Conservation (phyloP, 2,113 vertebrate species). For the Phycodurus eques region DNA sequence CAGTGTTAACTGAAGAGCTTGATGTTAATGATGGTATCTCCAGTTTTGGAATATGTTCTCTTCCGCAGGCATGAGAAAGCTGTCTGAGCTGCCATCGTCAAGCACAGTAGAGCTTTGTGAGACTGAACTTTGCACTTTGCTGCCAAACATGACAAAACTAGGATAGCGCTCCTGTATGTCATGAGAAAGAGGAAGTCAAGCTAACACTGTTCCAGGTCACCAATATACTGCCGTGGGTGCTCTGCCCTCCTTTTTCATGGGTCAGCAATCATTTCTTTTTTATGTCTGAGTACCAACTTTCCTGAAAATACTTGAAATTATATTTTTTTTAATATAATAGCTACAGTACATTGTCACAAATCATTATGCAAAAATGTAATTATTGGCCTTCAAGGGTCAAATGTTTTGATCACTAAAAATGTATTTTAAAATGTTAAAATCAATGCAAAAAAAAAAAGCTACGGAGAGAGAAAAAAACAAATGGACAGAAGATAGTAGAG, state of each 20-base stretch:
- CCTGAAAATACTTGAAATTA: neutral
- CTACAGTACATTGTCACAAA: neutral
- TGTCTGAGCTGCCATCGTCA: neutral
- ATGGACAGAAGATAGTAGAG: neutral
- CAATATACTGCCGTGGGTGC: neutral
- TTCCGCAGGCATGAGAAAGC: neutral
- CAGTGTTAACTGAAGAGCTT: neutral
- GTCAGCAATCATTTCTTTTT: neutral
- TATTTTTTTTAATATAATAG: too few species aligned
- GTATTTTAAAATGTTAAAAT: neutral
- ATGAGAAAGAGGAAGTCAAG: neutral
- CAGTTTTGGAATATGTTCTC: neutral
- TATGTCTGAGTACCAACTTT: neutral
- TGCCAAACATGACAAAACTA: conserved; percentile 7
- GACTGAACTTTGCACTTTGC: neutral
- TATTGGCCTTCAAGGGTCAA: neutral
- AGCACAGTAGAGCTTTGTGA: neutral
- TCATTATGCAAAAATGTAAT: too few species aligned
- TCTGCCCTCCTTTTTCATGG: neutral
- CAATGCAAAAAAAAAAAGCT: neutral
- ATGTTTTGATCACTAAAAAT: neutral
- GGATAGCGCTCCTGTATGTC: neutral
- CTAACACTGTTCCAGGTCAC: conserved; percentile 1
- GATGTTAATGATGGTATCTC: neutral
- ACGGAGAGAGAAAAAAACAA: neutral